A percentile compares a stretch with the other conserved stretches of the same genome.
Evolutionary conservation across 2,888 invertebrate species (phyloP).

Genomic region (Serrognathus titanus): DNA sequence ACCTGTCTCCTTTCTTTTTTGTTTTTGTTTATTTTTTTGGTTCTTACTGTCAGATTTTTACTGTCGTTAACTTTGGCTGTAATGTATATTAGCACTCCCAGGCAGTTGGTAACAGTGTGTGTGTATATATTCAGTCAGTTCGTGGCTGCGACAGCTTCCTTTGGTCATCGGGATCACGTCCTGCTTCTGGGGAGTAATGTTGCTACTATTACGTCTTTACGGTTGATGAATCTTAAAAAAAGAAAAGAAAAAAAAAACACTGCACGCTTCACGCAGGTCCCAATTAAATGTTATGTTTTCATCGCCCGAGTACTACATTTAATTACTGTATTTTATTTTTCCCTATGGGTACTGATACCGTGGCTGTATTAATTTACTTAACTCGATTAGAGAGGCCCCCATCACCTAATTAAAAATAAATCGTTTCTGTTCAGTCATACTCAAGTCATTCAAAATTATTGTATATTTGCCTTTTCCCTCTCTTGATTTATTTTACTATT

Average conservation of each 20-base stretch:
- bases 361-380: no score
- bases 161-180: slow-evolving; percentile 86
- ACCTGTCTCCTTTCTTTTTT: background rate
- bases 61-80: slow-evolving; percentile 29
- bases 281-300: background rate
- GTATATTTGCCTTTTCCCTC: no score
- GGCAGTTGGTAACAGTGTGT: slow-evolving; percentile 42
- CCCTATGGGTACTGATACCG: no score
- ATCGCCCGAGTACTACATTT: no score
- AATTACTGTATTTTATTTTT: no score
- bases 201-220: slow-evolving; percentile 70
- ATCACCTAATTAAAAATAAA: no score
- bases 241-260: slow-evolving; percentile 6
- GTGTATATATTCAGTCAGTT: slow-evolving; percentile 53
- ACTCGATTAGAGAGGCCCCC: no score
- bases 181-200: slow-evolving; percentile 81
- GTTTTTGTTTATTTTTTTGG: slow-evolving; percentile 6
- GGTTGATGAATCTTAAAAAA: slow-evolving; percentile 34
- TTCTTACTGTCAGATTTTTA: background rate
- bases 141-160: slow-evolving; percentile 66
- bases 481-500: no score
- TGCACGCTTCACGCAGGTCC: slow-evolving; percentile 19
- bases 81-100: slow-evolving; percentile 51
- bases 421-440: no score
- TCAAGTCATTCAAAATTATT: no score